A percentile compares a stretch with the other conserved stretches of the same genome.
Evolutionary conservation across 2,888 invertebrate species (phyloP).

Genomic region (Leptopilina drosophilae): DNA sequence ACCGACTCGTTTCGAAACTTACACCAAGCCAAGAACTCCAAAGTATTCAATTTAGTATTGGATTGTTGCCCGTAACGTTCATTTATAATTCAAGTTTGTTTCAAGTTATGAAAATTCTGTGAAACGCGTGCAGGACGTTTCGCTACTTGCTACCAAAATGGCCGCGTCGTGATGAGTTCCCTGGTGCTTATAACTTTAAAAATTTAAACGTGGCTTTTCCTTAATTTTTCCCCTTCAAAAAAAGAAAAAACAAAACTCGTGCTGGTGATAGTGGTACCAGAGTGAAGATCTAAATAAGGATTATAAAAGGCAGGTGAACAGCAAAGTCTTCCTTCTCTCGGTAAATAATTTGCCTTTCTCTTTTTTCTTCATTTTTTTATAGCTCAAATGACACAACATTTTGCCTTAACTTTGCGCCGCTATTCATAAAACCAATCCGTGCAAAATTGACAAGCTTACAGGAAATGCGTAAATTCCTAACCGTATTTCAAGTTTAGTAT

Average conservation of each 20-base stretch:
- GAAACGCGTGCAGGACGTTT: slow-evolving; percentile 55
- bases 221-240: slow-evolving; percentile 27
- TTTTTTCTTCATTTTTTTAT: not conserved
- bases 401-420: too few species aligned
- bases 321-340: not conserved
- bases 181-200: slow-evolving; percentile 22
- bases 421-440: too few species aligned
- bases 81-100: slow-evolving; percentile 43
- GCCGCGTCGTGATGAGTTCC: slow-evolving; percentile 66
- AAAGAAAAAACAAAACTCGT: not conserved
- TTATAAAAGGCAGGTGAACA: slow-evolving; percentile 33
- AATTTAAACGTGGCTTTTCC: slow-evolving; percentile 41
- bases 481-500: too few species aligned
- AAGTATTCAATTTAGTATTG: slow-evolving; percentile 54
- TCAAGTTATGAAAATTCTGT: slow-evolving; percentile 52
- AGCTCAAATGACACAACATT: too few species aligned
- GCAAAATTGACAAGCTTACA: too few species aligned
- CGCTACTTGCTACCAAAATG: slow-evolving; percentile 68
- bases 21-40: slow-evolving; percentile 42
- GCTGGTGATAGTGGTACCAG: slow-evolving; percentile 48
- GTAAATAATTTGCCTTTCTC: not conserved
- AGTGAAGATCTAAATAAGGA: slow-evolving; percentile 47
- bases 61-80: slow-evolving; percentile 57
- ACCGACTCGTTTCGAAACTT: slow-evolving; percentile 38
- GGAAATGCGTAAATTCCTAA: too few species aligned